Conservation (phyloP, 2,888 invertebrate genomes). For the Leptothorax acervorum region DNA sequence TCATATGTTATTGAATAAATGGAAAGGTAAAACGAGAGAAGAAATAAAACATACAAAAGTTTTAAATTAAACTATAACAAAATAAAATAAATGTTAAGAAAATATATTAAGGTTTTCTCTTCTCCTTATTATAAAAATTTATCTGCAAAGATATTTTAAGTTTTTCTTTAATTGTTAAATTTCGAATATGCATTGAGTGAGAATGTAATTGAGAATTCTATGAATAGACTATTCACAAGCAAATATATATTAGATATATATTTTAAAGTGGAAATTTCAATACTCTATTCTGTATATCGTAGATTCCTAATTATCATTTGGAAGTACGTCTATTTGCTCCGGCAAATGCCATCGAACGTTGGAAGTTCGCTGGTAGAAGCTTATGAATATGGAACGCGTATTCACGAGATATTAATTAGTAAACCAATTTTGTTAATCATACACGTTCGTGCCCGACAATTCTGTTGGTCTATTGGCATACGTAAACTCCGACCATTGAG, state of each 20-base stretch:
- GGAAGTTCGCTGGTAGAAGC: slow-evolving; percentile 35
- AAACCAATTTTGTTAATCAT: slow-evolving; percentile 54
- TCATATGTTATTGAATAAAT: background rate
- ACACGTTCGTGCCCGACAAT: slow-evolving; percentile 40
- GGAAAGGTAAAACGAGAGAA: background rate
- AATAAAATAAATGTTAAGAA: background rate
- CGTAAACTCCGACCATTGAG: slow-evolving; percentile 24
- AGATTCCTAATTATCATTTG: slow-evolving; percentile 46
- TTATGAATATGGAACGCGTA: slow-evolving; percentile 52
- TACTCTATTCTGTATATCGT: slow-evolving; percentile 1
- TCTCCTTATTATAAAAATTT: background rate
- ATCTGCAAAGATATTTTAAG: background rate
- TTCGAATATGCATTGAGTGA: background rate
- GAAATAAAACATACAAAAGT: background rate
- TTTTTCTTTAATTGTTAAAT: slow-evolving; percentile 1
- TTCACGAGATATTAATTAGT: slow-evolving; percentile 52
- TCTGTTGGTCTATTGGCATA: slow-evolving; percentile 21
- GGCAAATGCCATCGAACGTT: slow-evolving; percentile 48
- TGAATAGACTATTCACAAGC: background rate
- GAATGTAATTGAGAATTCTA: background rate
- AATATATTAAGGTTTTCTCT: background rate
- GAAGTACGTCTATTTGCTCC: slow-evolving; percentile 33
- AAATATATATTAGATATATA: slow-evolving; percentile 19
- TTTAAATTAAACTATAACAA: background rate
- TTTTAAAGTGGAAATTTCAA: slow-evolving; percentile 10